Evolutionary conservation across 2,113 vertebrate species (phyloP), one percentile per base, ranked within the genome.

Genomic region (Syngnathus scovelli): DNA sequence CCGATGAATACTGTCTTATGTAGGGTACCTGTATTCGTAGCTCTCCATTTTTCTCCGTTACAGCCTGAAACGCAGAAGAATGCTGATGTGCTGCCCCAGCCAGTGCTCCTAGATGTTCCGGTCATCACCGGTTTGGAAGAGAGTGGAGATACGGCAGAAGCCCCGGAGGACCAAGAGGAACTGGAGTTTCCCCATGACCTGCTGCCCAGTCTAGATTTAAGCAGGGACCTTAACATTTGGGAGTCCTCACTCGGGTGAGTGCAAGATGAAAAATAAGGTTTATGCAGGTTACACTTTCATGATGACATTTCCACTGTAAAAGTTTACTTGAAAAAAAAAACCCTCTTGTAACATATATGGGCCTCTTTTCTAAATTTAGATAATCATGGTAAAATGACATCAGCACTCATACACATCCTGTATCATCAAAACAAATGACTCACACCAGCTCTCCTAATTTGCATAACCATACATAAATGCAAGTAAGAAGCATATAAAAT

Each of bases 131-230:
- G 87, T 23, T 86, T 88, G 69, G 85, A 88, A 64, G 85, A 87
- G 63, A 76, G 63, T 62, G 6, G 18, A 19, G 48, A 64, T 36
- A 54, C 33, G 19, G 37, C 78, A 9, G 66, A 78, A n/a, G 39
- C 41, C 46, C 76, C 75, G 55, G 86, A 85, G 33, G 88, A 90
- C 65, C 75, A 82, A 48, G 86, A 90, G 38, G 91, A 92, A 74
- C 84, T 92, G 0, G 91, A 91, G 86, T 92, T 92, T 83, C 90
- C 91, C 60, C 91, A 92, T 43, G 91, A 92, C 75, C 83, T 92
- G 76, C 88, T 92, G 62, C 91, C 91, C 72, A 90, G 79, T 79
- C 83, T 89, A 65, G 91, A 92, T 86, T 90, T 92, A 67, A 89
- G 88, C 81, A 87, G 87, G 33, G 91, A 92, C 81, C 54, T 92